phyloP scores from a whole-genome alignment of 2,797 vertebrate genomes.

The Rhynchotus rufescens region DNA sequence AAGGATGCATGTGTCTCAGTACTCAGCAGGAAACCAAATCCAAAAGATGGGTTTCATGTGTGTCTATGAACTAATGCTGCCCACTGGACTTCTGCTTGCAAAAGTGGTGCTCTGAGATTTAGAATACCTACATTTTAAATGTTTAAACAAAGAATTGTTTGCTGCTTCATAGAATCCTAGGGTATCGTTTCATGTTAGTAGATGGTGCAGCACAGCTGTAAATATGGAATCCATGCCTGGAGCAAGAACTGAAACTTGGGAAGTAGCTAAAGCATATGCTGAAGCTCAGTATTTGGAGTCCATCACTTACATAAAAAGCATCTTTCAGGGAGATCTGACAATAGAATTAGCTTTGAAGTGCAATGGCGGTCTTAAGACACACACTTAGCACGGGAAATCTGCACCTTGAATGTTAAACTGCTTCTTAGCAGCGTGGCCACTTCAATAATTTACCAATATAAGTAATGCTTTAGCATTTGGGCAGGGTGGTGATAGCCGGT shows the following conservation, averaged over 20 bases:
- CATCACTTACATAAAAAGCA: conserved; percentile 1
- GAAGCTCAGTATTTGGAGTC: background rate
- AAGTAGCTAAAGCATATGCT: conserved; percentile 30
- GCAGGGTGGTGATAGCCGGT: background rate
- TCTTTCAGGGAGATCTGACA: background rate
- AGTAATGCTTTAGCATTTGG: background rate
- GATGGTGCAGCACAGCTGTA: conserved; percentile 34
- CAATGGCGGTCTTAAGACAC: background rate
- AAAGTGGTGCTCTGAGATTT: background rate
- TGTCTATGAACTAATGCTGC: background rate
- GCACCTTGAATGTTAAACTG: too few species aligned
- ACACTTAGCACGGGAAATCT: background rate
- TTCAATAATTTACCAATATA: background rate
- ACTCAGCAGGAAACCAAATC: background rate
- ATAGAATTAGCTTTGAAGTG: background rate
- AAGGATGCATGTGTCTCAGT: background rate
- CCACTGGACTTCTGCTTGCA: background rate
- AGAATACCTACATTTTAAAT: background rate
- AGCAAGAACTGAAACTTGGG: background rate
- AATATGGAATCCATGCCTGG: conserved; percentile 39
- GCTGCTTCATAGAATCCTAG: background rate
- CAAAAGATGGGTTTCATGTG: background rate
- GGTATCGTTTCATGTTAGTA: background rate
- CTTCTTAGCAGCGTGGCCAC: background rate
- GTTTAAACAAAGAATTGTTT: background rate